Evolutionary conservation across 2,888 invertebrate genomes (phyloP), one percentile per base, ranked within the genome.

Genomic region (Zonitis immaculata): DNA sequence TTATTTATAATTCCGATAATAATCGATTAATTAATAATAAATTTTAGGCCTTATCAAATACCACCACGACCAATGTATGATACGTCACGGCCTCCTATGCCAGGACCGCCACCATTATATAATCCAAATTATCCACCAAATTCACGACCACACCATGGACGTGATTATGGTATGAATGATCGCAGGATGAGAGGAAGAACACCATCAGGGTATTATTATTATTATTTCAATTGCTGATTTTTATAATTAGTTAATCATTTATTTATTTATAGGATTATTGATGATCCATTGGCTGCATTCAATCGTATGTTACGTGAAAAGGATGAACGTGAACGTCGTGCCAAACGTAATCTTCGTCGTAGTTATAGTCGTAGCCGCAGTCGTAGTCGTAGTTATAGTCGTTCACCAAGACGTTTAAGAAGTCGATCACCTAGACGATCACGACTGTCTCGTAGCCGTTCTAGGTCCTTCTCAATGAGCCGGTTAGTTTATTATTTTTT

Each of bases 201-300:
- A 42, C 79, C 78, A 43, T 74, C 78, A 45, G 79, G 80, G 81
- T 82, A 72, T 44, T 49, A 6, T 44, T 11, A 49, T 26, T 47
- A 20, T 9, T 14, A 12, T 2, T 16, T 44, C 5, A 11, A 4
- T 8, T 25, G 25, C 9, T 25, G 4, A 27, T 14, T n/a, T 1
- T 4, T 12, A 14, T 3, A 22, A 22, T 20, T 22, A 14, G 0
- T 26, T 3, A 11, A 22, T 27, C 35, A 26, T 6, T 32, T 28
- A 20, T 42, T 44, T 32, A 11, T 32, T 28, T 43, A 57, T 73
- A 88, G 90, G 63, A 82, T 85, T 54, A 88, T 88, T 62, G 91
- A 90, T 68, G 92, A 93, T 76, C 91, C 92, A 3, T 76, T 92
- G 65, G 91, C 91, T 73, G 91, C 90, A 48, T 93, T 93, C 74